phyloP scores from a whole-genome alignment of 35 echinoderm and acorn worm species.

The Eucidaris tribuloides region DNA sequence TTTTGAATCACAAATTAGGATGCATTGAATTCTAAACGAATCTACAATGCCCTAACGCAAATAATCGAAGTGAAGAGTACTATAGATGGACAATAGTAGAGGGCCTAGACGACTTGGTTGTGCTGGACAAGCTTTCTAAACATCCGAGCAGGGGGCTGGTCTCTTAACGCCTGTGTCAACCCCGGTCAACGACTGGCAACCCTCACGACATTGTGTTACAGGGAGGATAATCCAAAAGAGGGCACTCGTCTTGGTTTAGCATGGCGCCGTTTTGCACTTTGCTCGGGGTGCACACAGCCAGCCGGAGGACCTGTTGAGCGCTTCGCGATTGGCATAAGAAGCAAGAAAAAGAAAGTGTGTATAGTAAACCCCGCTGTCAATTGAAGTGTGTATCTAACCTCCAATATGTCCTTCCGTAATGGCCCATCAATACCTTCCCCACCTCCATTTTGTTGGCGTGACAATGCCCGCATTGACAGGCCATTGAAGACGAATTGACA shows the following conservation, averaged over 20 bases:
- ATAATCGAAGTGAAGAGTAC: not conserved
- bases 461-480: not conserved
- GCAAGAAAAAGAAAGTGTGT: not conserved
- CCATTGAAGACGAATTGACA: not conserved
- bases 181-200: too few relatives aligned
- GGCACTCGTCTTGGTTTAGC: too few relatives aligned
- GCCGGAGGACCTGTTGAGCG: too few relatives aligned
- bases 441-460: not conserved
- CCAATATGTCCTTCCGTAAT: not conserved
- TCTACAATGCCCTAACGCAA: not conserved
- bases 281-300: too few relatives aligned
- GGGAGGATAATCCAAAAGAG: not conserved
- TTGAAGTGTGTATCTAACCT: not conserved
- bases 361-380: not conserved
- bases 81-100: not conserved
- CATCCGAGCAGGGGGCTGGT: not conserved
- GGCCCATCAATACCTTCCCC: conserved; percentile 3
- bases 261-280: too few relatives aligned
- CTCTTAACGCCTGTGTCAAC: conserved; percentile 1
- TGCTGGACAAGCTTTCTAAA: conserved; percentile 14
- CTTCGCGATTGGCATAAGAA: too few relatives aligned
- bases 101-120: conserved; percentile 5
- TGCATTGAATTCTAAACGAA: conserved; percentile 24
- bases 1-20: conserved; percentile 26
- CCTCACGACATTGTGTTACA: not conserved